Conservation (phyloP, 2,797 vertebrate genomes). For the Myotis myotis region DNA sequence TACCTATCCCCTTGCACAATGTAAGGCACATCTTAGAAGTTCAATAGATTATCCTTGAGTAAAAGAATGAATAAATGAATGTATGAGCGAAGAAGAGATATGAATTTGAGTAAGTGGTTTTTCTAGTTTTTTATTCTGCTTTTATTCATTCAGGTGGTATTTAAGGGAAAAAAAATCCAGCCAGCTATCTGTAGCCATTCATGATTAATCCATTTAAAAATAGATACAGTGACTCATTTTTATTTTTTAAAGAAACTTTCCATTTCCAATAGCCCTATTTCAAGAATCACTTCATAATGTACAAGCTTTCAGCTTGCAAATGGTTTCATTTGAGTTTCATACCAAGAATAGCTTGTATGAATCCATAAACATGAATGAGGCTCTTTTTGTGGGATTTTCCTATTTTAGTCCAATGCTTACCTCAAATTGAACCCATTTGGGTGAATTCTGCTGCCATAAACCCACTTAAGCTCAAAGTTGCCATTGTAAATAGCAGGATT, state of each 20-base stretch:
- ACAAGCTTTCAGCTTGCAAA: conserved; percentile 63
- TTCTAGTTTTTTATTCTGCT: conserved; percentile 13
- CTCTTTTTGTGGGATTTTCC: conserved; percentile 68
- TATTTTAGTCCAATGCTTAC: conserved; percentile 68
- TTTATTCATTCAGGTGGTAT: conserved; percentile 36
- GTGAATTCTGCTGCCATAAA: conserved; percentile 61
- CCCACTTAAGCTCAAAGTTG: conserved; percentile 54
- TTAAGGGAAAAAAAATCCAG: not conserved
- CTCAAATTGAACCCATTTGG: conserved; percentile 68
- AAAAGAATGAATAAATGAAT: conserved; percentile 9
- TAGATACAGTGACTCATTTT: conserved; percentile 58
- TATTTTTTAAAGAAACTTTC: conserved; percentile 67
- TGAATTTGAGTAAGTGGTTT: not conserved
- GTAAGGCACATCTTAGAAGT: not conserved
- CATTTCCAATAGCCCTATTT: conserved; percentile 60
- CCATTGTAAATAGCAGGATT: conserved; percentile 60
- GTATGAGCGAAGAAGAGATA: not conserved
- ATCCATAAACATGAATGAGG: conserved; percentile 71
- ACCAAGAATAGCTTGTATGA: conserved; percentile 68
- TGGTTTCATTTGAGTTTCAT: conserved; percentile 57
- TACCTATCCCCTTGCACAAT: not conserved
- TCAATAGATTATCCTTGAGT: conserved; percentile 11
- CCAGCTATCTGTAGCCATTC: conserved; percentile 22
- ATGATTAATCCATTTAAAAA: conserved; percentile 57
- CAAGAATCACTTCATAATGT: conserved; percentile 58